Base-by-base conservation (phyloP, 2,113 vertebrate species). In the Chiloscyllium plagiosum region DNA sequence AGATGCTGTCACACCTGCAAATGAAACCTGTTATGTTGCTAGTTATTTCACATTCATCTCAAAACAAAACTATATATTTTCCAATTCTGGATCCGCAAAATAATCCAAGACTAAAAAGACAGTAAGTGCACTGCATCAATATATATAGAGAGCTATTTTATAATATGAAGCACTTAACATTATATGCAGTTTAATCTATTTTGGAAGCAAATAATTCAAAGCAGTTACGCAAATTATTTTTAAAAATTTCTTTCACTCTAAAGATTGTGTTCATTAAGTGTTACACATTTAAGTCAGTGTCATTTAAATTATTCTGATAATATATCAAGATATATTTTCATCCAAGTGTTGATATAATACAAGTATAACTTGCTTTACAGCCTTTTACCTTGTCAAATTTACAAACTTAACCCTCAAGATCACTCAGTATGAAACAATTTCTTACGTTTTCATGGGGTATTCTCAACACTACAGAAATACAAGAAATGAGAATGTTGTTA, bases 401-500 rank as follows among this genome's bases (percentile, higher is more conserved):
- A 95, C 22, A 95, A 95, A 47, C 47, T 95, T 70, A 95, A 70
- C 37, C 93, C 87, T 42, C 37, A 95, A 95, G 42, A 42, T 95
- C 42, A 69, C 52, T 66, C 94, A 76, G 47, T 95, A 96, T 96
- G 97, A 97, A 97, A 97, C 96, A 95, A 94, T 96, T 95, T 97
- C 98, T 99, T 99, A 99, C 96, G 52, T 99, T 98, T 99, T 98
- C 98, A 98, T 97, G 97, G 97, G 97, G 98, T 97, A 97, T 97
- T 98, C 97, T 98, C 96, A 96, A 98, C 97, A 97, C 98, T 98
- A 99, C 96, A 98, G 98, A 96, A 98, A 98, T 97, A 98, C 96
- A 98, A 97, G 98, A 97, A 97, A 97, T 96, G 96, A 97, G 96
- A 97, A 96, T 93, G 96, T 97, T 96, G 97, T 96, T 96, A 96